Base-by-base conservation (phyloP, 1,140 invertebrate genomes). In the Drosophila yakuba region DNA sequence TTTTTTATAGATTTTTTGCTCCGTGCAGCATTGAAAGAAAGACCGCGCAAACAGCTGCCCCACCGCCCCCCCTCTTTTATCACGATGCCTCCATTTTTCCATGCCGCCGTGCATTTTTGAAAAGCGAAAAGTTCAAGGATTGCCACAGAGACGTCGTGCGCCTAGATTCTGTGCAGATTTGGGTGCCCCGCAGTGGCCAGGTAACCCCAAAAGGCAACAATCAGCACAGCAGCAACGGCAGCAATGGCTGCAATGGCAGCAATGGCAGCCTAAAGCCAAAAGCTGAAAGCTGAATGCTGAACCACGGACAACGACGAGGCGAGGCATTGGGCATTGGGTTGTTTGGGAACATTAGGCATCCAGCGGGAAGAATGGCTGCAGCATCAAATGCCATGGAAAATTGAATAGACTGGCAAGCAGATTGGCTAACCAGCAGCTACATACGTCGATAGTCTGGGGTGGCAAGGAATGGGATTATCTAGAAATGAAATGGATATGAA, bases 71-170 rank as follows among this genome's bases (percentile, higher is more conserved):
- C 36, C 1, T 3, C 43, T 38, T 1, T 32, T 32, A 28, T 25
- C 50, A 61, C 73, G 50, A 59, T 51, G 25, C 23, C 20, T 20
- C 20, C 20, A 1, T 80, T 74, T 61, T 64, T 64, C 61, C 74
- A 71, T 66, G 73, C 60, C 69, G 64, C 61, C 48, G 67, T 86
- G 79, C 79, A 79, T 86, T 83, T 86, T 77, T 86, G 72, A 89
- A 88, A 77, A 79, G 83, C 67, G 78, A 86, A 88, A 82, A 88
- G 83, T 86, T 88, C 83, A 86, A 88, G 75, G 83, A 88, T 76
- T 86, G 82, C 82, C 54, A 56, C 73, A 58, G 72, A 48, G 48
- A 32, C 48, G 23, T 48, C 81, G 82, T 86, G 81, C 60, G 79
- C 72, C 78, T 86, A 89, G 83, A 88, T 82, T 45, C 61, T 75